These are phyloP conservation scores for Zaprionus bogoriensis DNA, from an alignment of 2,888 invertebrate genomes.

Conservation along the genomic window DNA sequence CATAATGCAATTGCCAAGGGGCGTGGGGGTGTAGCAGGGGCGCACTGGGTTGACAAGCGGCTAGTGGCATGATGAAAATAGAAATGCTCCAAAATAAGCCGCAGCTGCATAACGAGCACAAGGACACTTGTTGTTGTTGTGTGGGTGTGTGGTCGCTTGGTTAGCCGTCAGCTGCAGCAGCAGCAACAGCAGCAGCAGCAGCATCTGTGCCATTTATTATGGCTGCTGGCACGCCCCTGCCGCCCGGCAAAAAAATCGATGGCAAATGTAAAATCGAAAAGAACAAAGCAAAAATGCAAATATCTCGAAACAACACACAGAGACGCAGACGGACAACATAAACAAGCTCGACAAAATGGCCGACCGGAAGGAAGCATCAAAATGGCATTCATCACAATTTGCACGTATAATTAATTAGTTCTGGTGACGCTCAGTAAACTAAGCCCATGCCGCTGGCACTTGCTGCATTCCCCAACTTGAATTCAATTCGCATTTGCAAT, in stretches of 20 bases:
- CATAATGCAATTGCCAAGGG: constrained; percentile 40
- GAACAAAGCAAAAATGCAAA: constrained; percentile 3
- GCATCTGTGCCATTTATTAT: constrained; percentile 49
- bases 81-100: constrained; percentile 71
- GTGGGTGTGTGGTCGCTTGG: constrained; percentile 8
- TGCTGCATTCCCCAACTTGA: constrained; percentile 27
- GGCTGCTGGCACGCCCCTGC: constrained; percentile 24
- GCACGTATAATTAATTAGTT: constrained; percentile 76
- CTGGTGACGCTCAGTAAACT: constrained; percentile 38
- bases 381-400: constrained; percentile 72
- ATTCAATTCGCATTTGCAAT: constrained; percentile 51
- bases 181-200: constrained; percentile 17
- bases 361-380: constrained; percentile 24
- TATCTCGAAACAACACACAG: constrained; percentile 7
- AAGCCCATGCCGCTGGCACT: constrained; percentile 17
- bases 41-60: neutral
- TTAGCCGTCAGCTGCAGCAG: constrained; percentile 22
- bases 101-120: constrained; percentile 61
- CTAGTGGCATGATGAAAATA: constrained; percentile 46
- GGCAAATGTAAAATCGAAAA: neutral
- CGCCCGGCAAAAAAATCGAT: neutral
- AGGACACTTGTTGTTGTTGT: constrained; percentile 62
- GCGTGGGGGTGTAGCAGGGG: neutral
- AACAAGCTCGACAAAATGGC: neutral
- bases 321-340: neutral